Base-by-base conservation (phyloP, 64 coral and sea anemone genomes). In the Montipora sp. region DNA sequence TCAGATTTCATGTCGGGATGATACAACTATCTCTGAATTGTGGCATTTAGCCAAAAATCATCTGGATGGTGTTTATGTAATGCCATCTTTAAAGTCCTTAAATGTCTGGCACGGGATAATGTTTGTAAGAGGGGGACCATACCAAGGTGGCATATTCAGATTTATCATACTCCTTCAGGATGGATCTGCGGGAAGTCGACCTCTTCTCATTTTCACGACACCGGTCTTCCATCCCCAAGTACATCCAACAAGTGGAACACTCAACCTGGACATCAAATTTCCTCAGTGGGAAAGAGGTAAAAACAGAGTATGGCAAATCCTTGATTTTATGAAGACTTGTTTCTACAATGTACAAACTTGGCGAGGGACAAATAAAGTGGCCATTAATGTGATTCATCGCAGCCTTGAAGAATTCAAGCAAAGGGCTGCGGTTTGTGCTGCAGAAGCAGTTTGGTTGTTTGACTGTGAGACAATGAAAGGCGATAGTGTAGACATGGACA, bases 211-310 rank as follows among this genome's bases (percentile, higher is more conserved):
- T 36, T 98, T 98, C 13, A 98, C 97, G 0, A 94, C 94, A 68
- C 88, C 89, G 15, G 48, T 98, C 16, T 98, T 98, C 18, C 97
- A 98, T 77, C 97, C 97, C 14, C 97, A 98, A 92, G 90, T 98
- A 68, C 84, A 98, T 59, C 80, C 59, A 44, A 46, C 19, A 2
- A 96, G 90, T 89, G 94, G 97, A 22, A 83, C 80, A 1, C 63
- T 96, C 12, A 96, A 96, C 81, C 51, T 96, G n/a, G 92, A 88
- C 50, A 65, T 55, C 24, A 81, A 76, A 59, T 96, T 96, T 46
- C 77, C 92, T 11, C 80, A 46, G 5, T 96, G 95, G 95, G 59
- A 88, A 70, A 96, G 70, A 91, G 92, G 80, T 67, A 96, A 87
- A 48, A 76, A 96, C 50, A 90, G 65, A 47, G 87, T 96, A 87